Percentiles rank a stretch among this genome's conserved stretches.
phyloP scores from a whole-genome alignment of 2,888 invertebrate genomes.

The Julus scanicus region DNA sequence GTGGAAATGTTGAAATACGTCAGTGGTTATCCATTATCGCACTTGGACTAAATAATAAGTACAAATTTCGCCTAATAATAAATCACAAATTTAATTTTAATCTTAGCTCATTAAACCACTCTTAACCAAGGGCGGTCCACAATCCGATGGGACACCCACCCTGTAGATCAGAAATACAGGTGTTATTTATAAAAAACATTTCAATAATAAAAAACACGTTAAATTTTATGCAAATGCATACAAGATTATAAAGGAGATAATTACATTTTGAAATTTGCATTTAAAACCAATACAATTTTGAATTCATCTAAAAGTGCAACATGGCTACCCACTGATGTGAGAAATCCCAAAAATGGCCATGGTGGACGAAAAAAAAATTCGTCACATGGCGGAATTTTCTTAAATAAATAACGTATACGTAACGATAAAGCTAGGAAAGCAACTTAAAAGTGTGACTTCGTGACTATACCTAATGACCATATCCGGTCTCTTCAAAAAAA shows the following conservation, averaged over 20 bases:
- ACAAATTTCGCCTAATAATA: not conserved
- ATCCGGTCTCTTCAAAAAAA: not conserved
- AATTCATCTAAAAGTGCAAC: not conserved
- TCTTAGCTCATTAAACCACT: not conserved
- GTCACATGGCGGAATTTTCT: not conserved
- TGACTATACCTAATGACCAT: not conserved
- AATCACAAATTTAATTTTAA: not conserved
- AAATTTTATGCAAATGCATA: too few relatives aligned
- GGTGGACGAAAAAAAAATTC: not conserved
- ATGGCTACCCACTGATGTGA: not conserved
- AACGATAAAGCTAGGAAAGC: not conserved
- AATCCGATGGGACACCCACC: too few relatives aligned
- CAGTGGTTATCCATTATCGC: not conserved
- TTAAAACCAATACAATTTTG: not conserved
- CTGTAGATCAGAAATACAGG: too few relatives aligned
- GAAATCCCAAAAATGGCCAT: not conserved
- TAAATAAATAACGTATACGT: constrained; percentile 39
- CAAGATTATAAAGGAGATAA: too few relatives aligned
- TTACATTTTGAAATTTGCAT: too few relatives aligned
- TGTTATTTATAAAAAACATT: too few relatives aligned
- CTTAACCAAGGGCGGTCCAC: not conserved
- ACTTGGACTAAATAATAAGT: not conserved
- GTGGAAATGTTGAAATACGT: not conserved
- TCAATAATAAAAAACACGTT: too few relatives aligned
- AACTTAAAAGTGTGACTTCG: constrained; percentile 12